Base-by-base conservation (phyloP, 2,113 vertebrate genomes). In the Mesitornis unicolor region DNA sequence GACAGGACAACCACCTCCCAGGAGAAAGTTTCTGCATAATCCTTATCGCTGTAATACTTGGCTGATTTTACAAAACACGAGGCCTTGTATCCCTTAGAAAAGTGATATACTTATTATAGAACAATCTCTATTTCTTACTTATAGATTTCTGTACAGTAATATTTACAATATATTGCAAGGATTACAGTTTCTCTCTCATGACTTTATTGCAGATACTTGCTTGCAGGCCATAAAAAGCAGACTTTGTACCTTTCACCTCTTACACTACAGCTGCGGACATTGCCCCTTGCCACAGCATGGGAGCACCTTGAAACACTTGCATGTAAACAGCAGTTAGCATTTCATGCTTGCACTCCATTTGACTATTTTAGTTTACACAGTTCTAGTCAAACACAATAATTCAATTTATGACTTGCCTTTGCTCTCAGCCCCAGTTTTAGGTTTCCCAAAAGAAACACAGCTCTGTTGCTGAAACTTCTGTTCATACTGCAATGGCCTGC, bases 121-220 rank as follows among this genome's bases (percentile, higher is more conserved):
- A 91, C 33, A 82, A 64, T 94, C 84, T 89, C 26, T 74, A 88
- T 84, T 89, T 90, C n/a, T 84, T 75, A 76, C 40, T 36, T 65
- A 88, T 19, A 90, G 38, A 82, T 85, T 83, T 81, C 80, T 96
- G 71, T 95, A 95, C 91, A 97, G n/a, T 42, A 85, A n/a, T 96
- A 92, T 93, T 95, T 96, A 96, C 91, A 96, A 78, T 84, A 84
- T 90, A 94, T 85, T 84, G 59, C 78, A 89, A 87, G 51, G 68
- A 45, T 70, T 88, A 85, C 75, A 95, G 56, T 50, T 42, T 60
- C 21, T 76, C 43, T 64, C 59, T 61, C 26, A 75, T 80, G 18
- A 53, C 63, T 74, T 84, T 82, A 74, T 47, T 81, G 90, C 65
- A 92, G 92, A 90, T 45, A 75, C 36, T 65, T 70, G n/a, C 42